Conservation (phyloP, 2,888 invertebrate genomes). For the Odontocerum albicorne region DNA sequence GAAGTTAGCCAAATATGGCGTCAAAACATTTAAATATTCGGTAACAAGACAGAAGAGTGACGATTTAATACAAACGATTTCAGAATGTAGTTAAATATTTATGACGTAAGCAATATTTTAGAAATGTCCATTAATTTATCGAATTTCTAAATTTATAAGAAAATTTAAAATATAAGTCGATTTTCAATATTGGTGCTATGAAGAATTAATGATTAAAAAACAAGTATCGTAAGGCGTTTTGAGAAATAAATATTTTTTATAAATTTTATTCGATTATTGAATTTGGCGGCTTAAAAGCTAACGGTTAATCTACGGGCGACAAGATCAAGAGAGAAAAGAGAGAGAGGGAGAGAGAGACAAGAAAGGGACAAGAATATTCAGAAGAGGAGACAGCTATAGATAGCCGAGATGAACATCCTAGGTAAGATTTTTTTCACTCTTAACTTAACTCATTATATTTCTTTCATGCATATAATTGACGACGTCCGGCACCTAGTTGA, state of each 20-base stretch:
- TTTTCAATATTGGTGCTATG: slow-evolving; percentile 33
- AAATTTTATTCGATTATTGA: slow-evolving; percentile 14
- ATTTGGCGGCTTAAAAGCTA: slow-evolving; percentile 11
- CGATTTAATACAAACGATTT: too few species aligned
- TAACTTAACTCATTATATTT: too few species aligned
- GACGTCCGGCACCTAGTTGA: too few species aligned
- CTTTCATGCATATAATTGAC: too few species aligned
- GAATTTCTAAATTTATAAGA: slow-evolving; percentile 11
- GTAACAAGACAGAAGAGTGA: too few species aligned
- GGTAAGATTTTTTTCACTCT: slow-evolving; percentile 29
- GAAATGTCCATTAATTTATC: slow-evolving; percentile 24
- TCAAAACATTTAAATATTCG: too few species aligned
- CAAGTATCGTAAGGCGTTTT: slow-evolving; percentile 9
- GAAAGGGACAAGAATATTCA: slow-evolving; percentile 5
- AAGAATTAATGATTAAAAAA: slow-evolving; percentile 15
- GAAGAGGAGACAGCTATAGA: neutral
- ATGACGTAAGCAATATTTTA: slow-evolving; percentile 24
- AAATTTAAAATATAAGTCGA: slow-evolving; percentile 21
- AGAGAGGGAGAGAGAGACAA: slow-evolving; percentile 15
- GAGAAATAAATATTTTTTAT: slow-evolving; percentile 25
- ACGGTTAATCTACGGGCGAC: slow-evolving; percentile 7
- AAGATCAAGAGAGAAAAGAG: slow-evolving; percentile 5
- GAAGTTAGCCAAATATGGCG: too few species aligned
- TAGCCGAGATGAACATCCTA: slow-evolving; percentile 33
- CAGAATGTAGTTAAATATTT: slow-evolving; percentile 26